A percentile compares a stretch with the other conserved stretches of the same genome.
Evolutionary conservation across 2,797 vertebrate species (phyloP).

Genomic region (Acrocephalus scirpaceus): DNA sequence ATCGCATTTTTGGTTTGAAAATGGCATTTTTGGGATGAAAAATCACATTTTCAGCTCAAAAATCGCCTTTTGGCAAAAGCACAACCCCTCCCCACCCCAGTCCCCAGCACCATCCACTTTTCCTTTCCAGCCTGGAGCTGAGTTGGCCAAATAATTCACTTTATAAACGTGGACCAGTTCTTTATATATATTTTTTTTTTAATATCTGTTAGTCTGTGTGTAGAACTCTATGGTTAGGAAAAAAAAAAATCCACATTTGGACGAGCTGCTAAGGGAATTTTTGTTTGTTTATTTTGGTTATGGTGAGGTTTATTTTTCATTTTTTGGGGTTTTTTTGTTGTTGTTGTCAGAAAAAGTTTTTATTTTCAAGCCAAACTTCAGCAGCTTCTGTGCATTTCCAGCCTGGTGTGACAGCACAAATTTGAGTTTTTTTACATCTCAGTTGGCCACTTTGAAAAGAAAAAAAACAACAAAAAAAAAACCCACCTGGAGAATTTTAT

Average conservation of each 20-base stretch:
- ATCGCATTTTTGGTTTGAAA: background rate
- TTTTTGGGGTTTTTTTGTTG: background rate
- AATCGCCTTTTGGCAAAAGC: fast-evolving
- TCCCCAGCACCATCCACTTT: background rate
- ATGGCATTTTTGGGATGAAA: fast-evolving
- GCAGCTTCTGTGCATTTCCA: background rate
- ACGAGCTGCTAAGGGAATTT: background rate
- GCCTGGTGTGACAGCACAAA: background rate
- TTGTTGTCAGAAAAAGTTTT: background rate
- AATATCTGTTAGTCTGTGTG: too few species aligned
- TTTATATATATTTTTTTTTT: background rate
- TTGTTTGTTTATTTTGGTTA: background rate
- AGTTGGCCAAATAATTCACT: background rate
- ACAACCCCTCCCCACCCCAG: background rate
- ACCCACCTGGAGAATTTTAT: background rate
- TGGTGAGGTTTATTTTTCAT: too few species aligned
- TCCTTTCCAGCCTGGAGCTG: background rate
- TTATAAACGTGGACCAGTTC: fast-evolving
- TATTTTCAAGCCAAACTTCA: background rate
- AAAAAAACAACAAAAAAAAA: background rate
- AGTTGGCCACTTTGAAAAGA: background rate
- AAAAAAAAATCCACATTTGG: background rate
- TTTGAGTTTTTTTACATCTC: background rate
- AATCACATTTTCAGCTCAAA: too few species aligned
- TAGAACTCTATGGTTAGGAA: background rate